Evolutionary conservation across 2,888 invertebrate species (phyloP), one percentile per base, ranked within the genome.

Genomic region (Pherbina coryleti): DNA sequence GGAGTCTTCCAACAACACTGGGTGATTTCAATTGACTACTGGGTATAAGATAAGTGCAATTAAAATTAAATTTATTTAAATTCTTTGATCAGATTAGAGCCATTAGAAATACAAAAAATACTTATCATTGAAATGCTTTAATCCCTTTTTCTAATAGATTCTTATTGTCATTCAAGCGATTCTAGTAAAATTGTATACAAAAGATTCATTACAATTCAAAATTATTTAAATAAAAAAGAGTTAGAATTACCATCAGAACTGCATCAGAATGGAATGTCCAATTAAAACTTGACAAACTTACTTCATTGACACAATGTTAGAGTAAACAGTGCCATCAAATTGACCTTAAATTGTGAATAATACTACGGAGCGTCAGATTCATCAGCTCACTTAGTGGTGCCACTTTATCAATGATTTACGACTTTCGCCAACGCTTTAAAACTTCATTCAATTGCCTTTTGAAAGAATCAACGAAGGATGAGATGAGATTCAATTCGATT

Each of bases 351-450:
- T 34, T 37, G 22, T 77, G 79, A 79, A 78, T 81, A 80, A 75
- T 74, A 77, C 37, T 37, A 66, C 77, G 34, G 76, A 69, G 73
- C 76, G n/a, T 44, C 76, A 79, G 81, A 79, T 78, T 77, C 81
- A 80, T 80, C 81, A 81, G 79, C 80, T 77, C 77, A 80, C 82
- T 82, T 78, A 79, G 14, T 81, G 80, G 14, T 81, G 80, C 77
- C 72, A 75, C 73, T 82, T 83, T 83, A 82, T 82, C 83, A 82
- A 81, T 82, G 82, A 83, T 83, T 83, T 82, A 83, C 81, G 79
- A 80, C 79, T 75, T 19, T 80, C 74, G 76, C 72, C 76, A 76
- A n/a, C 53, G 55, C 55, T 57, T 57, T 17, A 25, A 53, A 70
- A 19, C 9, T 64, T n/a, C 31, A 17, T 22, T 25, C 19, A 22